Conservation (phyloP, 2,113 vertebrate species). For the Oryzias javanicus region DNA sequence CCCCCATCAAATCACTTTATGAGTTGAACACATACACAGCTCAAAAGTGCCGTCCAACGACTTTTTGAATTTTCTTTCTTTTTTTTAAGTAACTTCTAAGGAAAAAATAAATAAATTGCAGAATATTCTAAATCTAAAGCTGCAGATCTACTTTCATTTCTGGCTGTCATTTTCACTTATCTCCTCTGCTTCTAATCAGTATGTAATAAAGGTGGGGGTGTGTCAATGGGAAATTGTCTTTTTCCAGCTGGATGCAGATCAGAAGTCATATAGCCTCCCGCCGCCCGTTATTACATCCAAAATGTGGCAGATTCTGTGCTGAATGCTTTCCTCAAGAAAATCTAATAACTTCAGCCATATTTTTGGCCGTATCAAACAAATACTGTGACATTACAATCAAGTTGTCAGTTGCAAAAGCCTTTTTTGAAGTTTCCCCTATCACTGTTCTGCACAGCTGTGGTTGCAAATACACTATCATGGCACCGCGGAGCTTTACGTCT, state of each 20-base stretch:
- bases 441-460: conserved; percentile 26
- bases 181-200: not conserved
- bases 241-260: not conserved
- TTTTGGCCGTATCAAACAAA: conserved; percentile 28
- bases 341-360: conserved; percentile 12
- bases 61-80: too few species aligned
- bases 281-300: conserved; percentile 15
- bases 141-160: conserved; percentile 18
- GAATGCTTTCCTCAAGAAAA: not conserved
- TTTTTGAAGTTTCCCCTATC: conserved; percentile 7
- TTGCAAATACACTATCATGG: conserved; percentile 46
- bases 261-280: conserved; percentile 14
- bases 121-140: conserved; percentile 4
- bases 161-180: conserved; percentile 11
- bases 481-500: conserved; percentile 44
- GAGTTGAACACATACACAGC: conserved; percentile 4
- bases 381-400: too few species aligned
- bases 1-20: conserved; percentile 30
- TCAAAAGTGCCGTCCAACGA: not conserved
- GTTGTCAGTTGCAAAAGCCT: conserved; percentile 2
- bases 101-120: too few species aligned
- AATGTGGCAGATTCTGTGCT: not conserved
- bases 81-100: too few species aligned
- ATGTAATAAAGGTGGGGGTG: not conserved
- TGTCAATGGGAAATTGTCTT: not conserved